phyloP scores from a whole-genome alignment of 2,113 vertebrate species.

The Rhea pennata region DNA sequence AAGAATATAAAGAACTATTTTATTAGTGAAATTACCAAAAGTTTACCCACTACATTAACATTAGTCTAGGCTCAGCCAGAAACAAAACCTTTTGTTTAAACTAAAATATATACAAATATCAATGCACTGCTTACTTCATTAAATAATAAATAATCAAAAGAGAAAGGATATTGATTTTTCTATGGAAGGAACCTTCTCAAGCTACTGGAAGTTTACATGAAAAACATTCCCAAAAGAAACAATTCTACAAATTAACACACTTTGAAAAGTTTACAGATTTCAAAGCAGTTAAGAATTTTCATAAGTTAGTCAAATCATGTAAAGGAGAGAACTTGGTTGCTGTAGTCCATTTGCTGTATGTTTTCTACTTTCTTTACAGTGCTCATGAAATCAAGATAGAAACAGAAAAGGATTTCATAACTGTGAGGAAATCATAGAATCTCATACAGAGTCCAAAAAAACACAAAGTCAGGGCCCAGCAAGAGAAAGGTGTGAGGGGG shows the following conservation, averaged over 20 bases:
- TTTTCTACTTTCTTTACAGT: not conserved
- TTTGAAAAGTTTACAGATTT: not conserved
- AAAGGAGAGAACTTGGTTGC: not conserved
- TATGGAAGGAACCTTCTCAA: not conserved
- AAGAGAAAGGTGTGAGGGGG: not conserved
- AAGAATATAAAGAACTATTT: not conserved
- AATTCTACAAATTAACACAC: not conserved
- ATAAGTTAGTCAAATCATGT: not conserved
- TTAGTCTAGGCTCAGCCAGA: not conserved
- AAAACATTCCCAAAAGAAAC: not conserved
- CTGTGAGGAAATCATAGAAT: not conserved
- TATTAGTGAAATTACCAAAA: not conserved
- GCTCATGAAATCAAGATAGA: not conserved
- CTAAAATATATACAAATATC: not conserved
- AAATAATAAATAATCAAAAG: not conserved
- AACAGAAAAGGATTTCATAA: not conserved
- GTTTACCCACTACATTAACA: not conserved
- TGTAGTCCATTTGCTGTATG: not conserved
- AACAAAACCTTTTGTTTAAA: not conserved
- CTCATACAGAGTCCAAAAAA: not conserved
- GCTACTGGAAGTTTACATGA: not conserved
- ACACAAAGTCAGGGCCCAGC: not conserved
- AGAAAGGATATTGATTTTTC: not conserved
- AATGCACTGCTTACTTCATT: not conserved
- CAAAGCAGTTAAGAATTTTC: not conserved